Conservation (phyloP, 2,797 vertebrate genomes). For the Anas bahamensis region DNA sequence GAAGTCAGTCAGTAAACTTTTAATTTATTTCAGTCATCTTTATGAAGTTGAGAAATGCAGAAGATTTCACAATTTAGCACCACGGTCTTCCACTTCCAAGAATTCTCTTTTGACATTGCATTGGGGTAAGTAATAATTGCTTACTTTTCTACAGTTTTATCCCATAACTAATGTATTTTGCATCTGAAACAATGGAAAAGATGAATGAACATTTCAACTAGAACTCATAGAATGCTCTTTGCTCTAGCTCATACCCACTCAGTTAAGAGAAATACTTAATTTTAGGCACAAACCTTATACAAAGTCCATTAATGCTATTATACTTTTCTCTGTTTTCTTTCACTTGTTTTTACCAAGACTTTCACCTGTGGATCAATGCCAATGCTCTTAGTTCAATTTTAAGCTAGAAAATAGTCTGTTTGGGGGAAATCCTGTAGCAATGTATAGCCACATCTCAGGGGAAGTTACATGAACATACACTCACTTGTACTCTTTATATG, state of each 20-base stretch:
- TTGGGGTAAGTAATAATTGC: constrained; percentile 8
- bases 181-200: neutral
- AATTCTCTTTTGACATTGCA: neutral
- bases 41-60: neutral
- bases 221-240: neutral
- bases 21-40: constrained; percentile 3
- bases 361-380: neutral
- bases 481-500: neutral
- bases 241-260: neutral
- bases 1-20: neutral
- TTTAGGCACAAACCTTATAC: neutral
- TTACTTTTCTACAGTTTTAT: neutral
- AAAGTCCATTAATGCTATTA: neutral
- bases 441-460: neutral
- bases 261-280: neutral
- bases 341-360: neutral
- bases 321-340: neutral
- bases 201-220: neutral
- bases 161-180: neutral
- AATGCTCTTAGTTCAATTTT: neutral
- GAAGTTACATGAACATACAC: neutral
- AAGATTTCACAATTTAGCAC: neutral
- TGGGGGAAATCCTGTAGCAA: neutral
- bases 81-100: neutral
- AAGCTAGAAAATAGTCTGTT: neutral